Percentiles rank a stretch among this genome's conserved stretches.
These are phyloP conservation scores for Sclerurus mexicanus DNA, from an alignment of 2,113 vertebrate genomes.

Conservation along the genomic window DNA sequence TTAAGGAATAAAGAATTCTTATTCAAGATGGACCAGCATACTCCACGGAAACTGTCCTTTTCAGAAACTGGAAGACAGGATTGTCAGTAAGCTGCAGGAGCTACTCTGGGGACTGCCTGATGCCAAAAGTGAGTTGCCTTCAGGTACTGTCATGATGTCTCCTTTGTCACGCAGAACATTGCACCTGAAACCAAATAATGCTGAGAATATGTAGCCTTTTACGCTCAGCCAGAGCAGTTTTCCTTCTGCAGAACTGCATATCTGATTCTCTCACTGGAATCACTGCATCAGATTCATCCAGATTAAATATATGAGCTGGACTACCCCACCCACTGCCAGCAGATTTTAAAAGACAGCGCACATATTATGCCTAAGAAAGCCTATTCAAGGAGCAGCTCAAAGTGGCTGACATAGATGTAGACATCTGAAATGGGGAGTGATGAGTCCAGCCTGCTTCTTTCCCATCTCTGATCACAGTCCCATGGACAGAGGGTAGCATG, in stretches of 20 bases:
- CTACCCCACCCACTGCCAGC: neutral
- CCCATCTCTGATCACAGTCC: neutral
- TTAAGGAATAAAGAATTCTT: neutral
- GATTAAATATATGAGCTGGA: neutral
- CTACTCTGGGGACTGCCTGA: neutral
- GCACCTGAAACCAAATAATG: neutral
- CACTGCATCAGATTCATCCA: neutral
- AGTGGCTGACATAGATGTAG: neutral
- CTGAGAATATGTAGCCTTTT: neutral
- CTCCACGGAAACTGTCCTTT: neutral
- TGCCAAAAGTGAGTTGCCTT: neutral
- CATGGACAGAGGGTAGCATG: fast-evolving
- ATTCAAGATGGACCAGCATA: neutral
- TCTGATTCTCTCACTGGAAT: neutral
- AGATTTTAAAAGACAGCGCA: neutral
- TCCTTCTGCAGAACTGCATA: neutral
- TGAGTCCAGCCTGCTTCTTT: neutral
- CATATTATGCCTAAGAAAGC: neutral
- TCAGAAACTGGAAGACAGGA: neutral
- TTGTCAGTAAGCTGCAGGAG: neutral
- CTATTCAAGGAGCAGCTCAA: neutral
- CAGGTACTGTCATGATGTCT: neutral
- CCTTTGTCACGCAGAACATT: neutral
- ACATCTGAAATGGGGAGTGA: neutral
- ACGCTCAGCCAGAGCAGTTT: neutral